phyloP scores from a whole-genome alignment of 1,140 invertebrate genomes.

The Drosophila sechellia region DNA sequence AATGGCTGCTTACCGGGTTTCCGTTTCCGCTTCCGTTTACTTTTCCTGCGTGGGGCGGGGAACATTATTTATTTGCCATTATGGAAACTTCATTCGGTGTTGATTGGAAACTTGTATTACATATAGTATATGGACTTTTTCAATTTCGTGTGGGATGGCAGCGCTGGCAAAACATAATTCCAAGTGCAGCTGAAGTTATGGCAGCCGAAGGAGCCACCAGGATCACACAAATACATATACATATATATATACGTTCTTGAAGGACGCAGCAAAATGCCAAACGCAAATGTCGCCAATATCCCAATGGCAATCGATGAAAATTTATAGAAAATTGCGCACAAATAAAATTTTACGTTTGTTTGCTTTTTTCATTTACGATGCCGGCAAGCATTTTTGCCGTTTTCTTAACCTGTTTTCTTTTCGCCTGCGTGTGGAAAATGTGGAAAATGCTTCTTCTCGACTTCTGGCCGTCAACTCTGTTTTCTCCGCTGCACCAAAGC shows the following conservation, averaged over 20 bases:
- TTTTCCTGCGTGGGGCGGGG: constrained; percentile 1
- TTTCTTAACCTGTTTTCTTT: constrained; percentile 56
- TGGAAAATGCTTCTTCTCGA: constrained; percentile 68
- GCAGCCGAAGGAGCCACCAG: constrained; percentile 40
- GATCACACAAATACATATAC: constrained; percentile 13
- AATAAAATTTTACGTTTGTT: constrained; percentile 83
- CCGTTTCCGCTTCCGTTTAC: constrained; percentile 16
- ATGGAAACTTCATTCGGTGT: constrained; percentile 67
- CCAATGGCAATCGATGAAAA: constrained; percentile 80
- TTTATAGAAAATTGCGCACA: constrained; percentile 83
- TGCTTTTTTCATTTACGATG: constrained; percentile 80
- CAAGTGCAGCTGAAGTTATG: constrained; percentile 75
- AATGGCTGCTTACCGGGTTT: constrained; percentile 52
- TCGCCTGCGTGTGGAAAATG: constrained; percentile 9
- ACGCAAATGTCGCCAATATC: constrained; percentile 83
- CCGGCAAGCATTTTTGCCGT: constrained; percentile 16
- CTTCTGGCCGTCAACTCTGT: constrained; percentile 60
- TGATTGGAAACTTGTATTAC: constrained; percentile 67
- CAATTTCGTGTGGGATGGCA: constrained; percentile 51
- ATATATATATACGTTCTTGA: constrained; percentile 21
- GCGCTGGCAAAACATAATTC: constrained; percentile 55
- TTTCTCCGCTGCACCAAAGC: constrained; percentile 54
- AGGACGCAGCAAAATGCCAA: constrained; percentile 78
- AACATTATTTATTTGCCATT: constrained; percentile 77
- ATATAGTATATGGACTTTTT: constrained; percentile 43